A percentile compares a stretch with the other conserved stretches of the same genome.
Evolutionary conservation across 2,797 vertebrate genomes (phyloP).

Genomic region (Lophotriccus pileatus): DNA sequence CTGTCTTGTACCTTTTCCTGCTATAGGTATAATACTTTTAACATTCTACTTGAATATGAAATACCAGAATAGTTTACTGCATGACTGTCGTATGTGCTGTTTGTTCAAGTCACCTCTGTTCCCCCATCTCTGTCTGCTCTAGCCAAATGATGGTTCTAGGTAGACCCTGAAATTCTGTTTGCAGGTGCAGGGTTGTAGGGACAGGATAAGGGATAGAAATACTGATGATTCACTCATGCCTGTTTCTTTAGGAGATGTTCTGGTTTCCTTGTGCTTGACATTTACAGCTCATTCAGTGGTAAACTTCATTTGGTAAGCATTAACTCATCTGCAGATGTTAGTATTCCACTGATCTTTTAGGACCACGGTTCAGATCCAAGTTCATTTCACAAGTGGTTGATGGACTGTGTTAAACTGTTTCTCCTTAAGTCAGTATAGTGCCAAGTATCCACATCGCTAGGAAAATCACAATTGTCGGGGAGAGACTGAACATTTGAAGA

Average conservation of each 20-base stretch:
- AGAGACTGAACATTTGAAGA: neutral
- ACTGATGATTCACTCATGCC: neutral
- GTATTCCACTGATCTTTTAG: neutral
- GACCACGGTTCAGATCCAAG: neutral
- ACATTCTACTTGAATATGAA: neutral
- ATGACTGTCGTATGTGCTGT: neutral
- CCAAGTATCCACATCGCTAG: neutral
- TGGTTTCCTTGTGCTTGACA: neutral
- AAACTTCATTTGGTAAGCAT: neutral
- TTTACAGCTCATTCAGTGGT: neutral
- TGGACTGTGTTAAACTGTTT: neutral
- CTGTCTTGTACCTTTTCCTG: neutral
- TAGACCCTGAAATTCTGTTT: neutral
- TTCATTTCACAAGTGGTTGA: slow-evolving; percentile 13
- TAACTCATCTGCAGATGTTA: neutral
- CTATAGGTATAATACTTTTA: neutral
- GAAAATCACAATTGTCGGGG: neutral
- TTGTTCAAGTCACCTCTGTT: neutral
- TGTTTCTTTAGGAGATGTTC: neutral
- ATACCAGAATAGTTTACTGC: neutral
- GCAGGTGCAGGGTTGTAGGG: neutral
- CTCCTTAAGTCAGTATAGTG: neutral
- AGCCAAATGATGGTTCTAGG: neutral
- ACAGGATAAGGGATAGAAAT: neutral
- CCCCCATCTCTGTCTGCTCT: neutral